Base-by-base conservation (phyloP, 2,888 invertebrate species). In the Pimpla rufipes region DNA sequence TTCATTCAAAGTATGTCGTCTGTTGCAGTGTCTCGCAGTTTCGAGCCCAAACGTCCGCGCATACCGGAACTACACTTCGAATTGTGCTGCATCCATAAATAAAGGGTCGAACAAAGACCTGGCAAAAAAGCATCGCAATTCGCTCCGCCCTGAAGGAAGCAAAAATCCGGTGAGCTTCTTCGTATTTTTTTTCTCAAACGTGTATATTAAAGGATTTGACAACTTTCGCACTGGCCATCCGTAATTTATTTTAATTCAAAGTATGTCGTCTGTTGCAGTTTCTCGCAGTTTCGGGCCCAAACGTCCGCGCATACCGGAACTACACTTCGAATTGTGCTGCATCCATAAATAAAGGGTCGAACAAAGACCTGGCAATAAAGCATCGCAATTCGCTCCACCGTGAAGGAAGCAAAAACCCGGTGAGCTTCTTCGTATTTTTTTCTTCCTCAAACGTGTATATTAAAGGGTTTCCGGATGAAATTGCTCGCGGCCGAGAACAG, bases 401-500 rank as follows among this genome's bases (percentile, higher is more conserved):
- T 6, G 21, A 29, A 57, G 5, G 4, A 18, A 55, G 29, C 57
- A 13, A 57, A 57, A 29, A 29, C 57, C 29, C 13, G 29, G 4
- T 0, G 23, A 29, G 55, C 18, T 23, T 42, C 42, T 42, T 42
- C 13, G 8, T 11, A 42, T 42, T 42, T 42, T 42, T 42, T 47
- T 29, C 64, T 70, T 62, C 13, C 21, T 45, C 23, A 52, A 81
- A 57, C 71, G 52, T n/a, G 29, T 42, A 18, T 35, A 59, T n/a
- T 8, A 37, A 37, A 77, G 50, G 7, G 45, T 52, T 78, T 52
- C 37, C 21, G 59, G 21, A 40, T 52, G 73, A 50, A 74, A 57
- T 59, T 52, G 57, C 57, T 37, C 57, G 45, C 40, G 47, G 37
- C 50, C 16, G 50, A 4, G 52, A 66, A 76, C 35, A 68, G 59